phyloP scores from a whole-genome alignment of 2,888 invertebrate species.

The Acrobasis suavella region DNA sequence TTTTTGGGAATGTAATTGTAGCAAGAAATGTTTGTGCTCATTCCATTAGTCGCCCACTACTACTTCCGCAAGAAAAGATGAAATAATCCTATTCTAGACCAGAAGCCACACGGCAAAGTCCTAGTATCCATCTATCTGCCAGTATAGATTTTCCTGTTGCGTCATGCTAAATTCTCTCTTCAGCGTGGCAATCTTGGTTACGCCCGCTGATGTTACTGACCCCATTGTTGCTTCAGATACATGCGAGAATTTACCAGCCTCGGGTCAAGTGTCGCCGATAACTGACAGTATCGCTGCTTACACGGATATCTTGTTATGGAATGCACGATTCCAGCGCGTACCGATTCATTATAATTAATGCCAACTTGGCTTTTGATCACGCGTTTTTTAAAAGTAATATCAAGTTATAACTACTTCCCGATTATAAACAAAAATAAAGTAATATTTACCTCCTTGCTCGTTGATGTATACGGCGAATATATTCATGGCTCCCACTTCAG shows the following conservation, averaged over 20 bases:
- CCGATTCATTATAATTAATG: conserved; percentile 22
- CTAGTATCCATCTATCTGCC: no score
- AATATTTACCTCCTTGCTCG: conserved; percentile 90
- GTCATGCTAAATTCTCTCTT: conserved; percentile 7
- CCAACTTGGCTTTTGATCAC: background rate
- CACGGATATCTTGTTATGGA: conserved; percentile 50
- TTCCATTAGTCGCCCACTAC: no score
- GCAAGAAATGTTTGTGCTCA: no score
- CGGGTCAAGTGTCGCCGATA: conserved; percentile 69
- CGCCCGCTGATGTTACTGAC: conserved; percentile 62
- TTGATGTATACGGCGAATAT: conserved; percentile 94
- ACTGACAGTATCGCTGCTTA: conserved; percentile 54
- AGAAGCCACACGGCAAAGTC: no score
- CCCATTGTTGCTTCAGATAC: conserved; percentile 69
- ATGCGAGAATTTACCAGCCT: conserved; percentile 70
- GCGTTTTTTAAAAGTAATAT: background rate
- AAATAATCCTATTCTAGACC: no score
- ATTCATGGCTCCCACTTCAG: conserved; percentile 99
- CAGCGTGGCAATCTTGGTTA: conserved; percentile 4
- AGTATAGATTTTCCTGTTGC: background rate
- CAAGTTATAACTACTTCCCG: background rate
- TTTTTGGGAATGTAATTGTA: no score
- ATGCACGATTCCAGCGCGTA: conserved; percentile 36
- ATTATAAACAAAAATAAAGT: background rate
- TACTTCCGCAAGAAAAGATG: no score